Conservation (phyloP, 2,797 vertebrate genomes). For the Apodemus agrarius region DNA sequence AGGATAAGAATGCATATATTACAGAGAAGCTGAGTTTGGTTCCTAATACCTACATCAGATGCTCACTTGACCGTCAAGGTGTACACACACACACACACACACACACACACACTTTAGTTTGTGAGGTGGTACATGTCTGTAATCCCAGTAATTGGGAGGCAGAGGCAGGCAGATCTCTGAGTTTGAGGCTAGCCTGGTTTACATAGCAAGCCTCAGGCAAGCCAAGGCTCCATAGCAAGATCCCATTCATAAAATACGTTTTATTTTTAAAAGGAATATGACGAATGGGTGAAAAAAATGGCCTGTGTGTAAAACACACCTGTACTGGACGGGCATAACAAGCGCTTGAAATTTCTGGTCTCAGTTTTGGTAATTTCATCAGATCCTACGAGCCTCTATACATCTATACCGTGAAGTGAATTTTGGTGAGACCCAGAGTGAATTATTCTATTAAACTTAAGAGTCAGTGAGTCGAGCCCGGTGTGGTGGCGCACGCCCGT, state of each 20-base stretch:
- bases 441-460: neutral
- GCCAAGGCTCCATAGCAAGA: neutral
- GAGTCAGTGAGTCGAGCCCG: too few relatives aligned
- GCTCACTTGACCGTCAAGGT: neutral
- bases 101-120: neutral
- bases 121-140: neutral
- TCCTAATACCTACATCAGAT: neutral
- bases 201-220: too few relatives aligned
- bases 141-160: neutral
- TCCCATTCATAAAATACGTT: neutral
- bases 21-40: neutral
- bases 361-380: neutral
- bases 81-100: neutral
- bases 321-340: neutral
- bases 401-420: neutral
- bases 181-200: neutral
- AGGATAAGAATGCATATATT: neutral
- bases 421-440: neutral
- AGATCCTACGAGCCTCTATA: neutral
- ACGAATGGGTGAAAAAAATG: neutral
- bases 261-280: neutral
- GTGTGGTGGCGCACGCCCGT: too few relatives aligned
- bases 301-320: neutral
- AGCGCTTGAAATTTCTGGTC: neutral
- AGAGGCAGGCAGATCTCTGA: neutral